phyloP scores from a whole-genome alignment of 2,113 vertebrate genomes.

The Catharus bicknelli region DNA sequence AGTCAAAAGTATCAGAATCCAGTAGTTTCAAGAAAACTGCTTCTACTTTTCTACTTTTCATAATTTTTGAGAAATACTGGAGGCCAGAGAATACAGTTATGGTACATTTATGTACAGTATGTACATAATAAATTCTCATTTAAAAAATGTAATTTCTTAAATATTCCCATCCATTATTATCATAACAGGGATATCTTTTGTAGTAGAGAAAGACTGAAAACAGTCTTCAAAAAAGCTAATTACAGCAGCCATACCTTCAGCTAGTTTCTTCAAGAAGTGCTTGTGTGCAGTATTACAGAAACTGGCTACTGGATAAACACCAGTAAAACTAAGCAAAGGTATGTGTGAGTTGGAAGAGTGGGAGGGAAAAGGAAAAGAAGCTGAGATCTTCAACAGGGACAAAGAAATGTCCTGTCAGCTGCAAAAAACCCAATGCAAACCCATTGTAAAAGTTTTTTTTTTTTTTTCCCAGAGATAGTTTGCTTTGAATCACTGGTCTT shows the following conservation, averaged over 20 bases:
- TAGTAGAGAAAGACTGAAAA: neutral
- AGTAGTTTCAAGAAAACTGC: neutral
- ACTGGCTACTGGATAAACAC: neutral
- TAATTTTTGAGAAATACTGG: neutral
- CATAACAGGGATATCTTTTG: neutral
- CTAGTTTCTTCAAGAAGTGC: neutral
- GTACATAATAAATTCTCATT: neutral
- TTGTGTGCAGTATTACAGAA: neutral
- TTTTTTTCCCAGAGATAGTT: neutral
- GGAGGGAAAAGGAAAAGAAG: constrained; percentile 9
- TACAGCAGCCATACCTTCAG: neutral
- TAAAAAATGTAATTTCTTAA: neutral
- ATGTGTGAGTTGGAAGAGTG: neutral
- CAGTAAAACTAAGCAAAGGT: constrained; percentile 6
- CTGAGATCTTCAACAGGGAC: neutral
- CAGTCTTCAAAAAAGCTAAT: neutral
- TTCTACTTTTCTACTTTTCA: neutral
- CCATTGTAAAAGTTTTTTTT: neutral
- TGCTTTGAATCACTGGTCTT: neutral
- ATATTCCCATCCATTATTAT: neutral
- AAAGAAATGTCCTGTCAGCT: constrained; percentile 15
- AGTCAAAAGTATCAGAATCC: constrained; percentile 1
- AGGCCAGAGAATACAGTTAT: neutral
- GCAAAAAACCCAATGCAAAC: neutral
- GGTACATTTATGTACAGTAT: too few relatives aligned